These are phyloP conservation scores for Chiloscyllium punctatum DNA, from an alignment of 2,797 vertebrate genomes.

Conservation along the genomic window DNA sequence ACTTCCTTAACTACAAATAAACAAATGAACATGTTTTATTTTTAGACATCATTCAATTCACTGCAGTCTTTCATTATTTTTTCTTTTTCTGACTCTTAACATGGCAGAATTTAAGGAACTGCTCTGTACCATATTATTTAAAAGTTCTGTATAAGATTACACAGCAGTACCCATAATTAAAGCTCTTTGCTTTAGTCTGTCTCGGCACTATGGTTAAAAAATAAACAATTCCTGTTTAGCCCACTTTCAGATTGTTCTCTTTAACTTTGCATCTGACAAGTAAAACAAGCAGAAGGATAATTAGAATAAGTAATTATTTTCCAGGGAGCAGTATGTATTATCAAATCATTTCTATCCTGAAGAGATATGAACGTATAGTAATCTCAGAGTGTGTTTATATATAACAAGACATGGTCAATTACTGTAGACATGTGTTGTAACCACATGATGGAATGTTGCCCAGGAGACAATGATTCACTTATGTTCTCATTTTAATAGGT, in stretches of 20 bases:
- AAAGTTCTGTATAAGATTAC: not conserved
- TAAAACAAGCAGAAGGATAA: not conserved
- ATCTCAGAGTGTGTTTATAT: not conserved
- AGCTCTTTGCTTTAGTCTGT: not conserved
- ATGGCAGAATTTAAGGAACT: not conserved
- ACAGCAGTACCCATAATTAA: not conserved
- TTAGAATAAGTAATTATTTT: not conserved
- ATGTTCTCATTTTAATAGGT: slow-evolving; percentile 58
- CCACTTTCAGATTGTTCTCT: not conserved
- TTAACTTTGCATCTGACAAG: not conserved
- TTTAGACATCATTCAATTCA: not conserved
- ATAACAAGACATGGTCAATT: not conserved
- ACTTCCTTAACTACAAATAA: not conserved
- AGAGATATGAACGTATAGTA: not conserved
- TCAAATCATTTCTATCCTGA: not conserved
- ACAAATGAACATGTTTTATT: not conserved
- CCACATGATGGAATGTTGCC: not conserved
- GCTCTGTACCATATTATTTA: slow-evolving; percentile 19
- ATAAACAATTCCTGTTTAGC: not conserved
- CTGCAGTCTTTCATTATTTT: slow-evolving; percentile 34
- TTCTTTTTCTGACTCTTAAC: not conserved
- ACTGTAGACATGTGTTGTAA: not conserved
- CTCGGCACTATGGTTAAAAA: not conserved
- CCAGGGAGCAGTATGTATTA: not conserved
- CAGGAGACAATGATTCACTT: not conserved